These are phyloP conservation scores for Maniola jurtina DNA, from an alignment of 1,140 invertebrate species.

Conservation along the genomic window DNA sequence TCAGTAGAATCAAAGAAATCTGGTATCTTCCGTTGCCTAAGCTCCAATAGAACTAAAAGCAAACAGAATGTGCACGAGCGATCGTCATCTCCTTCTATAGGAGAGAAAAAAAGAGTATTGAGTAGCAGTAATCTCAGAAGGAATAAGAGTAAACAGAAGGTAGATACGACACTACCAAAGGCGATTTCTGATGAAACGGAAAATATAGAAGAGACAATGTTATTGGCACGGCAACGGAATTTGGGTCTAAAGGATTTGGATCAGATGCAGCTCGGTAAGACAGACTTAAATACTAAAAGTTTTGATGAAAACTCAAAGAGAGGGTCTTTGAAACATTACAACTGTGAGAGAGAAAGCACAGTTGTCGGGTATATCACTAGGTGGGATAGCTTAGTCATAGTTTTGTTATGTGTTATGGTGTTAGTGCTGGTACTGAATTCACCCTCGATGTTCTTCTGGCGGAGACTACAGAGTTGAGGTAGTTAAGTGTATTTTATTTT, in stretches of 20 bases:
- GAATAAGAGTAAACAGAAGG: not conserved
- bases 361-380: conserved; percentile 18
- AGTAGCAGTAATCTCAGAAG: not conserved
- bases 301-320: not conserved
- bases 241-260: conserved; percentile 19
- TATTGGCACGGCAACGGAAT: not conserved
- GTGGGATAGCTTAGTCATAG: conserved; percentile 36
- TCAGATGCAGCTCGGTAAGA: conserved; percentile 20
- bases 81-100: not conserved
- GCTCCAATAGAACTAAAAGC: conserved; percentile 18
- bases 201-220: conserved; percentile 6
- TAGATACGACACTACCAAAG: not conserved
- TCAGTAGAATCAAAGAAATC: conserved; percentile 14
- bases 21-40: conserved; percentile 6
- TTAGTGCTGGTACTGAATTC: conserved; percentile 28
- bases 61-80: conserved; percentile 19
- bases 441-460: conserved; percentile 27
- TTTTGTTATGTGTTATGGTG: conserved; percentile 33
- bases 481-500: conserved; percentile 35
- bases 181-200: conserved; percentile 12
- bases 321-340: conserved; percentile 2
- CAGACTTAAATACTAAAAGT: conserved; percentile 19
- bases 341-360: conserved; percentile 3
- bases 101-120: too few species aligned
- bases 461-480: conserved; percentile 25